These are phyloP conservation scores for Diarsia brunnea DNA, from an alignment of 2,888 invertebrate species.

Conservation along the genomic window DNA sequence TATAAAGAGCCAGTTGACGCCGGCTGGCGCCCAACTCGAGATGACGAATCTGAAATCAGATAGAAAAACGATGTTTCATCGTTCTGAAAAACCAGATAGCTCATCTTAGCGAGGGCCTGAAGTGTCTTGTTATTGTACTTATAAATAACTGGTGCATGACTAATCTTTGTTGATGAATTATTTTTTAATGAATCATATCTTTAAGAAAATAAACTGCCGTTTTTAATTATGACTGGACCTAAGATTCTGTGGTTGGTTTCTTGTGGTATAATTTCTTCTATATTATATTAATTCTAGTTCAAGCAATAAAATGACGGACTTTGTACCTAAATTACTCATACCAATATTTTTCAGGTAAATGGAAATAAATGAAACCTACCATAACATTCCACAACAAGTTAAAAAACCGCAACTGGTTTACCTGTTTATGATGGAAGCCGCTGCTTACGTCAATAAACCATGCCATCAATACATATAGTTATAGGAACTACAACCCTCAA, in stretches of 20 bases:
- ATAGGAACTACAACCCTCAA: too few relatives aligned
- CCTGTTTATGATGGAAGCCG: conserved; percentile 44
- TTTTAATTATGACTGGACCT: neutral
- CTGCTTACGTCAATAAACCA: conserved; percentile 30
- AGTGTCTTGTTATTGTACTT: conserved; percentile 32
- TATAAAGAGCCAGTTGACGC: conserved; percentile 23
- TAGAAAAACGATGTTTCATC: conserved; percentile 47
- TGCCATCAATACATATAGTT: conserved; percentile 4
- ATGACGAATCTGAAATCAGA: conserved; percentile 41
- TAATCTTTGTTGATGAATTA: conserved; percentile 26
- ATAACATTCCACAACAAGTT: neutral
- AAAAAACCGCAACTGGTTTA: conserved; percentile 44
- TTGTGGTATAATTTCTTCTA: neutral
- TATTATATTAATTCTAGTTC: neutral
- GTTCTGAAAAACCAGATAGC: conserved; percentile 41
- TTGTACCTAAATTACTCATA: conserved; percentile 10
- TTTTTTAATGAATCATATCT: conserved; percentile 27
- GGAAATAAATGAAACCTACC: conserved; percentile 19
- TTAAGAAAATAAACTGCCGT: conserved; percentile 10
- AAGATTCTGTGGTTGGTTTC: neutral
- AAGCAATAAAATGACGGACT: neutral
- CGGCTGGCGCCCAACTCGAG: conserved; percentile 20
- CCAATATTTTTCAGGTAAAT: conserved; percentile 18
- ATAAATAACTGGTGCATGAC: conserved; percentile 27
- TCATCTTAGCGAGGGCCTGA: conserved; percentile 27